These are phyloP conservation scores for Lasioglossum malachurum DNA, from an alignment of 2,888 invertebrate species.

Conservation along the genomic window DNA sequence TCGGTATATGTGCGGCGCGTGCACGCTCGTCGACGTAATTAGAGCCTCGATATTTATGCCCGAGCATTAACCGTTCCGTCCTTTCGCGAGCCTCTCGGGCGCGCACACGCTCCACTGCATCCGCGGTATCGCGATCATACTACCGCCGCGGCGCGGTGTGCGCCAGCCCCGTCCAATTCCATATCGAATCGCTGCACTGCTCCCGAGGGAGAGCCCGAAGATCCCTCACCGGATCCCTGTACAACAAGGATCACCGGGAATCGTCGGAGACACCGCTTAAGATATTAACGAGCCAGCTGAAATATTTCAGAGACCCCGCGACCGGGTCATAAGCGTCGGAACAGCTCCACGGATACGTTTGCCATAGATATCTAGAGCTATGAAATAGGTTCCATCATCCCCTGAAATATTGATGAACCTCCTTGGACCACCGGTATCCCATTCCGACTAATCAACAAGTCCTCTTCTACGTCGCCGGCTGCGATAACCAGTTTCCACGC, in stretches of 20 bases:
- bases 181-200: neutral
- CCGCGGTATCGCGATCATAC: slow-evolving; percentile 4
- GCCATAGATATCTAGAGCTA: neutral
- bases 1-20: slow-evolving; percentile 70
- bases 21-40: slow-evolving; percentile 75
- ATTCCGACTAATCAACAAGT: too few species aligned
- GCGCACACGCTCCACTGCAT: slow-evolving; percentile 3
- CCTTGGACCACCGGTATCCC: too few species aligned
- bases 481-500: too few species aligned
- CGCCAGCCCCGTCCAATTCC: neutral
- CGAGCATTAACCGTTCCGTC: slow-evolving; percentile 73
- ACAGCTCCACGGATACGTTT: neutral
- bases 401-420: neutral
- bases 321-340: neutral
- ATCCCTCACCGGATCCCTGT: neutral
- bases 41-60: slow-evolving; percentile 79
- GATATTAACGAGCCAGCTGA: neutral
- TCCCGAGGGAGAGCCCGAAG: neutral
- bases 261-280: neutral
- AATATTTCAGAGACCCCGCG: neutral
- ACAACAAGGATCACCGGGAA: neutral
- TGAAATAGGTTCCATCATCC: neutral
- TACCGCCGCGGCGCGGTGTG: neutral
- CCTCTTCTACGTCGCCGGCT: too few species aligned
- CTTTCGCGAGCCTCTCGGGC: slow-evolving; percentile 41